These are phyloP conservation scores for Lerista edwardsae DNA, from an alignment of 2,797 vertebrate genomes.

Conservation along the genomic window DNA sequence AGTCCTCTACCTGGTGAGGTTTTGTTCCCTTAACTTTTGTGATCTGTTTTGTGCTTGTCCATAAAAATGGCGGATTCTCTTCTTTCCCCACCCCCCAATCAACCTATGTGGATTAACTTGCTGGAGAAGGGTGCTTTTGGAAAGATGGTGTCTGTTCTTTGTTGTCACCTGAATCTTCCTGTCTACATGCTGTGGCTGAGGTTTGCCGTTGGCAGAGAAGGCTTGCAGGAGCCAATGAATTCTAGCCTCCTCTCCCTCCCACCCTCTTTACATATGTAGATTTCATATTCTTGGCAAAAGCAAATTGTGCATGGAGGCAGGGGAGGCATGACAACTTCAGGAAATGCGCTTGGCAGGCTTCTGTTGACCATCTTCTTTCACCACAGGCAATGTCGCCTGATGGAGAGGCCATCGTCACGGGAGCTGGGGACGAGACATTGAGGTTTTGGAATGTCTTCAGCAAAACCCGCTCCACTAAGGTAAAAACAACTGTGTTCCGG, in stretches of 20 bases:
- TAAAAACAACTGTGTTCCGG: conserved; percentile 20
- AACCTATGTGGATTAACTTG: too few relatives aligned
- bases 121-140: too few relatives aligned
- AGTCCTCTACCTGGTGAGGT: conserved; percentile 94
- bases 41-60: too few relatives aligned
- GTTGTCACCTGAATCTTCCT: too few relatives aligned
- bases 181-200: too few relatives aligned
- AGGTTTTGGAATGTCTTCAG: conserved; percentile 99
- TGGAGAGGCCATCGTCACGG: conserved; percentile 97
- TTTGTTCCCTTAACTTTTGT: fast-evolving
- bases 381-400: conserved; percentile 97
- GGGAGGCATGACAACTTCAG: neutral
- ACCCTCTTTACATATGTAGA: too few relatives aligned
- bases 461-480: conserved; percentile 98
- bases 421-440: conserved; percentile 95
- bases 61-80: neutral
- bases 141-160: too few relatives aligned
- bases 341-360: neutral
- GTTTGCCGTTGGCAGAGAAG: too few relatives aligned
- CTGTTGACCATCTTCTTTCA: neutral
- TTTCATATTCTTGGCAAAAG: too few relatives aligned
- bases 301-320: too few relatives aligned
- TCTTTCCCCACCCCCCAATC: neutral
- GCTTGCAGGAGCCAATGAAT: too few relatives aligned
- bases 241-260: too few relatives aligned